Conservation (phyloP, 2,113 vertebrate species). For the Merops nubicus region DNA sequence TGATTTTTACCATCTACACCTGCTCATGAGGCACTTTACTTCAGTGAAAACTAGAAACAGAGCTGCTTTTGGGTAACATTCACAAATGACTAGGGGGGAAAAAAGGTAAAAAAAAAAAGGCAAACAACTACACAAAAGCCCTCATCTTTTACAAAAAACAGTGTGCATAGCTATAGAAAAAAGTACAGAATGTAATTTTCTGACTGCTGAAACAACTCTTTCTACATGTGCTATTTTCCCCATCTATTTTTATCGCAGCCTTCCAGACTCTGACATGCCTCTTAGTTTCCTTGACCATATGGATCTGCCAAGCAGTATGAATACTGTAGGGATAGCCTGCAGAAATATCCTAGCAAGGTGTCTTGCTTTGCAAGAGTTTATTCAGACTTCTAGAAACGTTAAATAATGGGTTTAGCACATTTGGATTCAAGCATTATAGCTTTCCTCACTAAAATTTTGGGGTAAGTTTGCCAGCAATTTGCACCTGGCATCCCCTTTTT, state of each 20-base stretch:
- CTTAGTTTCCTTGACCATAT: conserved; percentile 13
- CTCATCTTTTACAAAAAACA: not conserved
- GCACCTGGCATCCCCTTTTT: not conserved
- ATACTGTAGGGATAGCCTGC: conserved; percentile 12
- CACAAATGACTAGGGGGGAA: not conserved
- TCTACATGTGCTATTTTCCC: not conserved
- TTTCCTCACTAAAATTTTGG: not conserved
- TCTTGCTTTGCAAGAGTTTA: not conserved
- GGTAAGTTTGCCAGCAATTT: not conserved
- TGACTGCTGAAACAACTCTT: not conserved
- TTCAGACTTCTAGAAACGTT: not conserved
- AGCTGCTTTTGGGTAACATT: conserved; percentile 49
- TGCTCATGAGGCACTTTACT: not conserved
- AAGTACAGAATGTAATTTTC: not conserved
- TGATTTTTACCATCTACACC: conserved; percentile 41
- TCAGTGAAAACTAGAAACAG: not conserved
- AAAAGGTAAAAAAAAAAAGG: not conserved
- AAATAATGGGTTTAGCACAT: not conserved
- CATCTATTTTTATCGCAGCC: not conserved
- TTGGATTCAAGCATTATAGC: not conserved
- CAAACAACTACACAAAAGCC: not conserved
- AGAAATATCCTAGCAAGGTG: conserved; percentile 25
- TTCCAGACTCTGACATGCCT: not conserved
- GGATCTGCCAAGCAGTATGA: conserved; percentile 1
- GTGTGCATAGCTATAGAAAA: not conserved